phyloP scores from a whole-genome alignment of 2,113 vertebrate genomes.

The Notothenia rossii region DNA sequence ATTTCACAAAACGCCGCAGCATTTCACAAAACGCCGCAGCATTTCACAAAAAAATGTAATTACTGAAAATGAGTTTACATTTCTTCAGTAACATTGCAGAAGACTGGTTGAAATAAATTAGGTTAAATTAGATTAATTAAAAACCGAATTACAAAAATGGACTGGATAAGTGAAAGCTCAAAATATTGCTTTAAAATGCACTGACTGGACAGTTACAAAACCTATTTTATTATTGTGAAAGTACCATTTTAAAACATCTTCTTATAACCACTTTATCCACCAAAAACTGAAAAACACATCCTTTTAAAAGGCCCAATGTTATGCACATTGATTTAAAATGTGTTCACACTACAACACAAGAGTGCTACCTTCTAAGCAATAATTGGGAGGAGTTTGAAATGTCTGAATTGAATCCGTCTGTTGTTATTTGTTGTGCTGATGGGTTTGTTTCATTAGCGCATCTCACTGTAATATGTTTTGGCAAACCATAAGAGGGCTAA shows the following conservation, averaged over 20 bases:
- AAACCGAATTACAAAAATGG: not conserved
- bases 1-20: too few relatives aligned
- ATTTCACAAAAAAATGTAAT: not conserved
- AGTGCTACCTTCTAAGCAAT: not conserved
- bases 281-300: not conserved
- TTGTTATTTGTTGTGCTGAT: not conserved
- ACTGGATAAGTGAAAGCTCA: not conserved
- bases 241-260: not conserved
- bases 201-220: not conserved
- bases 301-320: not conserved
- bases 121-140: not conserved
- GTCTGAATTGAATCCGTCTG: conserved; percentile 6
- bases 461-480: not conserved
- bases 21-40: too few relatives aligned
- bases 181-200: not conserved
- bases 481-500: not conserved
- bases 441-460: not conserved
- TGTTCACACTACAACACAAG: not conserved
- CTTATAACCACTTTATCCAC: not conserved
- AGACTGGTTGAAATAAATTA: not conserved
- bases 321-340: not conserved
- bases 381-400: not conserved
- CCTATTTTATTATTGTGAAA: not conserved
- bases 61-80: not conserved
- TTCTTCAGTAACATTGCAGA: not conserved